These are phyloP conservation scores for Cairina moschata DNA, from an alignment of 2,113 vertebrate species.

Conservation along the genomic window DNA sequence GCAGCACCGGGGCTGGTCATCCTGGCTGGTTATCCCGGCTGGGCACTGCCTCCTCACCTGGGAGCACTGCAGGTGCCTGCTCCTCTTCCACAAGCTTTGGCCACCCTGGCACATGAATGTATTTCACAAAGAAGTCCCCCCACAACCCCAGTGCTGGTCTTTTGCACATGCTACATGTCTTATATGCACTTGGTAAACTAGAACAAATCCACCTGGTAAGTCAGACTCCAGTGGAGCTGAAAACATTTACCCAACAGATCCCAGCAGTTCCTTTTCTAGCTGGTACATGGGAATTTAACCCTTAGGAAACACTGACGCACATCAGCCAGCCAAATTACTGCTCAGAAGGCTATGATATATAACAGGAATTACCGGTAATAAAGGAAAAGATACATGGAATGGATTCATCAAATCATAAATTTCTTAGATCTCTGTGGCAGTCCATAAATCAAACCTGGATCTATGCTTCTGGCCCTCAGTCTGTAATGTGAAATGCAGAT, in stretches of 20 bases:
- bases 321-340: constrained; percentile 16
- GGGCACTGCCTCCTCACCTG: background rate
- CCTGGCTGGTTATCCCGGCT: background rate
- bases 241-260: constrained; percentile 27
- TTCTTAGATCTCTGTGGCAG: constrained; percentile 48
- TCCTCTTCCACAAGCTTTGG: background rate
- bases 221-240: background rate
- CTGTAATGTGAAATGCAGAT: background rate
- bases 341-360: constrained; percentile 23
- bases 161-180: background rate
- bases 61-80: background rate
- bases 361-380: constrained; percentile 49
- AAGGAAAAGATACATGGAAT: constrained; percentile 58
- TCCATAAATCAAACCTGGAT: constrained; percentile 41
- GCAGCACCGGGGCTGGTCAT: background rate
- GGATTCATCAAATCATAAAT: constrained; percentile 70
- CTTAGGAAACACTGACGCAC: background rate
- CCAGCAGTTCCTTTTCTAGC: background rate
- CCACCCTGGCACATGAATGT: background rate
- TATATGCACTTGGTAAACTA: constrained; percentile 21
- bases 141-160: background rate
- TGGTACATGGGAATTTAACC: constrained; percentile 38
- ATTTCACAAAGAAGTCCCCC: background rate
- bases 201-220: constrained; percentile 30
- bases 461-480: background rate